Conservation (phyloP, 1,140 invertebrate genomes). For the Panulirus ornatus region DNA sequence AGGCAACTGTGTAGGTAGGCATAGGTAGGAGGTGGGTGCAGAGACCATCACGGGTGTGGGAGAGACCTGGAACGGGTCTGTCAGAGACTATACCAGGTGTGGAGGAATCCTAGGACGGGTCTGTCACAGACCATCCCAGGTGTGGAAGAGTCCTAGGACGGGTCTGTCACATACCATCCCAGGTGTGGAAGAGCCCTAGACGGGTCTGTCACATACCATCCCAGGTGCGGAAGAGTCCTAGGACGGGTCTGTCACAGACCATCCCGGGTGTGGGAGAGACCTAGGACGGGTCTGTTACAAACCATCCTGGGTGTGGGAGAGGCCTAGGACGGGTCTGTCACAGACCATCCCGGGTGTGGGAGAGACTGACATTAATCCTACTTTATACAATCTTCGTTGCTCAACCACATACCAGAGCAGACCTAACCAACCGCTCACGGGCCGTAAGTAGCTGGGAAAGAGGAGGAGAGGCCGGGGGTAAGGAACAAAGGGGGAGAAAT, state of each 20-base stretch:
- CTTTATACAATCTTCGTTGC: constrained; percentile 37
- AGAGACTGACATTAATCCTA: constrained; percentile 41
- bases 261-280: constrained; percentile 1
- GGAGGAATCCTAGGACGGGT: background rate
- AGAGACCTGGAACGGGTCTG: no score
- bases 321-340: no score
- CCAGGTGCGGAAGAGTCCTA: no score
- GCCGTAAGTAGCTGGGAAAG: no score
- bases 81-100: background rate
- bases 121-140: constrained; percentile 21
- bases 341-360: constrained; percentile 3
- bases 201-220: constrained; percentile 22
- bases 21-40: background rate
- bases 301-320: constrained; percentile 29
- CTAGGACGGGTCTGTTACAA: constrained; percentile 10
- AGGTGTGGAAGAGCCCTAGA: background rate
- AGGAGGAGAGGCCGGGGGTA: background rate
- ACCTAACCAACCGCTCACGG: no score
- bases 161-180: background rate
- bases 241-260: no score
- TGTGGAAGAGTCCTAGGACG: no score
- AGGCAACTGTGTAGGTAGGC: no score
- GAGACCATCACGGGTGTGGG: constrained; percentile 18
- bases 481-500: background rate
- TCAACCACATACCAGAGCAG: constrained; percentile 37